Evolutionary conservation across 2,113 vertebrate genomes (phyloP).

Genomic region (Cyprinodon tularosa): DNA sequence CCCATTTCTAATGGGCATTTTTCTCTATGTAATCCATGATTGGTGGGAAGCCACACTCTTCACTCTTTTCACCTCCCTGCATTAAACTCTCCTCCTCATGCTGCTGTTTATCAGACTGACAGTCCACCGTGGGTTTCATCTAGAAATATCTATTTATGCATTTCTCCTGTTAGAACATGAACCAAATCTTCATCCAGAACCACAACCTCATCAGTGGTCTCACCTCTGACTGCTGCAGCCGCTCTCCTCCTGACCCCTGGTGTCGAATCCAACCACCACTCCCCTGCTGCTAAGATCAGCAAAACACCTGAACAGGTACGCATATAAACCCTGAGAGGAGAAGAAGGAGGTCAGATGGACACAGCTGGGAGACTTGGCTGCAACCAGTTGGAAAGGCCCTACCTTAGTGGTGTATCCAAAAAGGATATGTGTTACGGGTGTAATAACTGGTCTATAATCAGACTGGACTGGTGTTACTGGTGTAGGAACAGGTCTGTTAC

Average conservation of each 20-base stretch:
- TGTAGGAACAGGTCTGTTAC: neutral
- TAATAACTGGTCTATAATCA: neutral
- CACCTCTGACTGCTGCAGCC: slow-evolving; percentile 94
- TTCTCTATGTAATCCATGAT: too few relatives aligned
- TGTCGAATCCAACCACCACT: slow-evolving; percentile 93
- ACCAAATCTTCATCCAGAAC: neutral
- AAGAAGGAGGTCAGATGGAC: slow-evolving; percentile 18
- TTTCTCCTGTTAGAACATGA: too few relatives aligned
- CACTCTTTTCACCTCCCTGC: too few relatives aligned
- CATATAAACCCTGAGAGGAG: slow-evolving; percentile 85
- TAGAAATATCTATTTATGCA: too few relatives aligned
- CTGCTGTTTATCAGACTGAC: too few relatives aligned
- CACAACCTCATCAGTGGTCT: neutral
- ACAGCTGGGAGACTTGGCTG: neutral
- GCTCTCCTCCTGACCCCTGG: slow-evolving; percentile 88
- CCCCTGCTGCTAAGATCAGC: slow-evolving; percentile 87
- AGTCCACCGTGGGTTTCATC: too few relatives aligned
- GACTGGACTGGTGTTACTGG: neutral
- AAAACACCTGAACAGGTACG: slow-evolving; percentile 86
- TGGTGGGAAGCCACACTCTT: too few relatives aligned
- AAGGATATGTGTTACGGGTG: neutral
- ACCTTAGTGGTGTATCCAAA: too few relatives aligned
- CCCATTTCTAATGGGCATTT: too few relatives aligned
- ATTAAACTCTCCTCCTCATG: too few relatives aligned
- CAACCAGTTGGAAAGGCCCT: neutral